phyloP scores from a whole-genome alignment of 2,113 vertebrate species.

The Lagopus leucura region DNA sequence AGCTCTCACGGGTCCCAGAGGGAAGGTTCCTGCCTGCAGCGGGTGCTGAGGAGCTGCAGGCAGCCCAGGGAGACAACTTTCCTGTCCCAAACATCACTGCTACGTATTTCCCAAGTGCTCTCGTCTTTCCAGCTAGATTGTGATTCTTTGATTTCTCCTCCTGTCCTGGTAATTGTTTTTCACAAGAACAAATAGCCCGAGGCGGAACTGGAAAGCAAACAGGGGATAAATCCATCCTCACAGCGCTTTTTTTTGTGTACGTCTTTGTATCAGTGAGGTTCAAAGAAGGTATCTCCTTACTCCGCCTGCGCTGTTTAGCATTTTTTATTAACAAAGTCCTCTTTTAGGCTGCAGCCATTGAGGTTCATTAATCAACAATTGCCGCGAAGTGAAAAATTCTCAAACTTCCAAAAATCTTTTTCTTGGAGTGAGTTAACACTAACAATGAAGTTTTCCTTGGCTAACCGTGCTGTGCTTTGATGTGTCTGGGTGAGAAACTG shows the following conservation, averaged over 20 bases:
- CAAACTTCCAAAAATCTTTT: constrained; percentile 65
- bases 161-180: constrained; percentile 42
- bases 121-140: background rate
- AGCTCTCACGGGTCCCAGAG: background rate
- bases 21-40: background rate
- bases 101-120: background rate
- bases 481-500: constrained; percentile 70
- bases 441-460: constrained; percentile 72
- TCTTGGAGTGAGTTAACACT: constrained; percentile 62
- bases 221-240: constrained; percentile 57
- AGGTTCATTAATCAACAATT: constrained; percentile 69
- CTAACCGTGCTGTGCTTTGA: constrained; percentile 53
- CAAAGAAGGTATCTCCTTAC: constrained; percentile 69
- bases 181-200: constrained; percentile 16
- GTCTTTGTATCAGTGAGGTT: constrained; percentile 20
- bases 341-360: constrained; percentile 62
- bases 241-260: background rate
- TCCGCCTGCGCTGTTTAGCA: constrained; percentile 29
- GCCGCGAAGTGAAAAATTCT: constrained; percentile 54
- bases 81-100: background rate
- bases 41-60: background rate
- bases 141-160: constrained; percentile 40
- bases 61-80: background rate
- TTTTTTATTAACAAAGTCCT: constrained; percentile 71
- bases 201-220: background rate